Evolutionary conservation across 2,797 vertebrate genomes (phyloP), one percentile per base, ranked within the genome.

Genomic region (Simalia tracyae): DNA sequence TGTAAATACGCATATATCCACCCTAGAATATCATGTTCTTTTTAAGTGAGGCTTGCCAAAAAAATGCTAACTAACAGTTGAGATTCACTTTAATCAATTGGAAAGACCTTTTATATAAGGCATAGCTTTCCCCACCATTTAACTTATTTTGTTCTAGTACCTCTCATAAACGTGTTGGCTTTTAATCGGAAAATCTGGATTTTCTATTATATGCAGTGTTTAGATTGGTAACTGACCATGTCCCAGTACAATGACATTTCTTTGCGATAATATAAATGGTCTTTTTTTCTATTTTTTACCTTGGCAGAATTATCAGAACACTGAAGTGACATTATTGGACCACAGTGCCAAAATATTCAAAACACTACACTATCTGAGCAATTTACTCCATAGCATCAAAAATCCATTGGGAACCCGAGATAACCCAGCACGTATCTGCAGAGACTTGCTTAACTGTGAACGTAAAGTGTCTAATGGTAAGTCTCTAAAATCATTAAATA

Each of bases 341-440:
- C 98, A 98, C 94, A 98, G 97, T 91, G 95, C 98, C 22, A 98
- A 99, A 96, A 98, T 99, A 96, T 97, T 99, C 89, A 98, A 98
- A 97, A 99, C 98, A 19, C 97, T 99, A 84, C 98, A 96, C 92
- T 98, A 99, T 96, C 98, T 99, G 94, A 99, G 98, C 97, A 97
- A 97, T 86, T 97, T 99, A 94, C 97, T 99, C 85, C 98, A 98
- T 92, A 98, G 98, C 97, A 99, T 99, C 96, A 99, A 98, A 97
- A 98, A 98, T 89, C 99, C 99, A 56, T 97, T 98, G 46, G 99
- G 99, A 86, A 99, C 99, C 0, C 97, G 96, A 85, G 98, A 99
- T 92, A 99, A 99, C 95, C 99, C 99, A 14, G 99, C 98, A 85
- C 98, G 98, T 12, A 97, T 99, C 97, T 99, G 99, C 95, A 98